Percentiles rank a stretch among this genome's conserved stretches.
Conservation (phyloP, 2,888 invertebrate species). For the Drosophila neotestacea region DNA sequence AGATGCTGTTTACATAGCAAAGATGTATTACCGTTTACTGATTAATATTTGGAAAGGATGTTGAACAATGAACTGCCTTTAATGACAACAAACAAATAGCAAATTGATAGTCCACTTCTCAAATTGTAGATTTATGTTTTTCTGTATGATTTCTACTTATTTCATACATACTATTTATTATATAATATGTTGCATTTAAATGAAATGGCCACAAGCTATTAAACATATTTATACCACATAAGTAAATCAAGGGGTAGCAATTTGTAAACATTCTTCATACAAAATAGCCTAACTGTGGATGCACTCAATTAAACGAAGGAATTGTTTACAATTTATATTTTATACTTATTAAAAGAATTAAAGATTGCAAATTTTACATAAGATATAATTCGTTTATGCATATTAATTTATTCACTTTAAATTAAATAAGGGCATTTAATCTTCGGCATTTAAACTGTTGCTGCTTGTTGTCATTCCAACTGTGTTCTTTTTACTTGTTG, state of each 20-base stretch:
- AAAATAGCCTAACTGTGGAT: background rate
- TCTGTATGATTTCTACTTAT: background rate
- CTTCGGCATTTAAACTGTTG: slow-evolving; percentile 1
- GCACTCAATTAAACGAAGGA: background rate
- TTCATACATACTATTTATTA: slow-evolving; percentile 15
- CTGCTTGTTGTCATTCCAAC: slow-evolving; percentile 1
- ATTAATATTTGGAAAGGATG: slow-evolving; percentile 13
- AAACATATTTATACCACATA: slow-evolving; percentile 35
- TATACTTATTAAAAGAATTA: no score
- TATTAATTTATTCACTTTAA: slow-evolving; percentile 5
- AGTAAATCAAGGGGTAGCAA: slow-evolving; percentile 12
- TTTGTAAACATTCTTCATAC: background rate
- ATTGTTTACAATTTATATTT: background rate
- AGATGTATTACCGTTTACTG: slow-evolving; percentile 18
- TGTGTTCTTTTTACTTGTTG: slow-evolving; percentile 50
- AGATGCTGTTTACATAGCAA: slow-evolving; percentile 6
- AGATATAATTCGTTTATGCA: slow-evolving; percentile 6
- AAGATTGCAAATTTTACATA: background rate
- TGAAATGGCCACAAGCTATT: slow-evolving; percentile 3
- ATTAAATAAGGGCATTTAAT: slow-evolving; percentile 20
- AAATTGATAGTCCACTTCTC: slow-evolving; percentile 1
- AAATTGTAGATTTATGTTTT: slow-evolving; percentile 1
- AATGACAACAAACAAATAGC: slow-evolving; percentile 19
- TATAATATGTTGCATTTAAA: slow-evolving; percentile 2
- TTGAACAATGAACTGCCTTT: slow-evolving; percentile 5